Evolutionary conservation across 30 jellyfish, hydroid and myxozoan species (phyloP).

Genomic region (Turritopsis rubra): DNA sequence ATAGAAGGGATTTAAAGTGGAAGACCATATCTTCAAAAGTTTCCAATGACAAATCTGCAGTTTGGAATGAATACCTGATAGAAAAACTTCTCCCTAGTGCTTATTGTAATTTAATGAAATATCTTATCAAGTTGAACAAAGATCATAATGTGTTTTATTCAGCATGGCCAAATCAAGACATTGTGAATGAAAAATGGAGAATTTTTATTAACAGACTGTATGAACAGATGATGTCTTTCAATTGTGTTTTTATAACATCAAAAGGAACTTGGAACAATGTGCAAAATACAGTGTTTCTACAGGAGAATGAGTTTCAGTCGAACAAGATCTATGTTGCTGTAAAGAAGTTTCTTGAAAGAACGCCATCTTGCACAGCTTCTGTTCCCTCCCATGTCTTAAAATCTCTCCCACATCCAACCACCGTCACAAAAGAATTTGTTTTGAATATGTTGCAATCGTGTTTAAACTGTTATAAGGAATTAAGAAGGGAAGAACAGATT

Average conservation of each 20-base stretch:
- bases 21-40: conserved; percentile 18
- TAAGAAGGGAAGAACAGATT: background rate
- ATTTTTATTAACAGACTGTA: conserved; percentile 1
- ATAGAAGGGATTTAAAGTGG: conserved; percentile 77
- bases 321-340: conserved; percentile 27
- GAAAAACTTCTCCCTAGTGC: conserved; percentile 42
- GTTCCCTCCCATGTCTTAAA: conserved; percentile 40
- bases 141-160: conserved; percentile 23
- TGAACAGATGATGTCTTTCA: background rate
- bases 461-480: background rate
- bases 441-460: background rate
- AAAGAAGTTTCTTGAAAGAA: conserved; percentile 6
- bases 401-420: background rate
- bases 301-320: background rate
- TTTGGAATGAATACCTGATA: conserved; percentile 54
- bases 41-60: conserved; percentile 36
- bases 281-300: background rate
- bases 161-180: conserved; percentile 33
- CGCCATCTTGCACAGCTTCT: background rate
- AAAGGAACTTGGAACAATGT: background rate
- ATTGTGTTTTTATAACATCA: background rate
- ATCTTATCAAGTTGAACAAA: background rate
- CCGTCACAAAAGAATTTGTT: background rate
- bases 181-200: conserved; percentile 56
- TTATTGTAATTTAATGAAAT: conserved; percentile 27